phyloP scores from a whole-genome alignment of 2,888 invertebrate species.

The Dinocampus coccinellae region DNA sequence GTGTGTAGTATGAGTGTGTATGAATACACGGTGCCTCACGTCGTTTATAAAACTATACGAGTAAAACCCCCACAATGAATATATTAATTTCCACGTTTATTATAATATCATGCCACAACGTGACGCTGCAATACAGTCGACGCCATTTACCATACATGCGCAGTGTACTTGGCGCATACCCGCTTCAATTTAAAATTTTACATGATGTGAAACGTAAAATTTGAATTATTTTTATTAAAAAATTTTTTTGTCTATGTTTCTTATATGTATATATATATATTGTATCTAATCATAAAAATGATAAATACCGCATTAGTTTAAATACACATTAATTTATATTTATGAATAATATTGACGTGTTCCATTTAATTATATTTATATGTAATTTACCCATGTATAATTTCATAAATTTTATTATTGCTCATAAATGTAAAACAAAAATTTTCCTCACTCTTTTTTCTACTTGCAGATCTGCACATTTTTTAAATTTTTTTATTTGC shows the following conservation, averaged over 20 bases:
- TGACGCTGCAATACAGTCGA: background rate
- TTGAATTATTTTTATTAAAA: background rate
- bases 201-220: background rate
- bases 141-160: background rate
- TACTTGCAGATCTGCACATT: too few species aligned
- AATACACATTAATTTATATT: slow-evolving; percentile 10
- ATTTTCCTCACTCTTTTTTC: too few species aligned
- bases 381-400: slow-evolving; percentile 1
- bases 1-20: too few species aligned
- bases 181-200: background rate
- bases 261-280: slow-evolving; percentile 37
- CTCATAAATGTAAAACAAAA: slow-evolving; percentile 11
- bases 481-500: too few species aligned
- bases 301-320: slow-evolving; percentile 48
- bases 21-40: too few species aligned
- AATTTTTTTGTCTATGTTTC: too few species aligned
- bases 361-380: background rate
- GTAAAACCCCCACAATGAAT: too few species aligned
- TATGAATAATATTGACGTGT: slow-evolving; percentile 20
- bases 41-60: too few species aligned
- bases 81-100: too few species aligned
- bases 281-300: slow-evolving; percentile 59
- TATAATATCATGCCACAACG: background rate
- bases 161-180: too few species aligned
- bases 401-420: slow-evolving; percentile 13